Evolutionary conservation across 2,113 vertebrate genomes (phyloP).

Genomic region (Nyctereutes procyonoides): DNA sequence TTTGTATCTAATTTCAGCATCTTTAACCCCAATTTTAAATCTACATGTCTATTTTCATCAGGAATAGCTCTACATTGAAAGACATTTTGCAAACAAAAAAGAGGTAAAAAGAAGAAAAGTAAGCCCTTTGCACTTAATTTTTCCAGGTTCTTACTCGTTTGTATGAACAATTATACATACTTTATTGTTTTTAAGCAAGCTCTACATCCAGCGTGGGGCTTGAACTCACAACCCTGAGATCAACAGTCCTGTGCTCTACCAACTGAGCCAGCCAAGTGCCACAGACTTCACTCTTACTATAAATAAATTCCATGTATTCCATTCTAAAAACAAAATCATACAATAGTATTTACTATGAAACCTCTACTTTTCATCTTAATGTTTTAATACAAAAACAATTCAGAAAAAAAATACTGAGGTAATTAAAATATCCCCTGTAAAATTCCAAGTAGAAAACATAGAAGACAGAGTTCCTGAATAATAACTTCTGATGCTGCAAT

Average conservation of each 20-base stretch:
- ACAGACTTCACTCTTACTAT: neutral
- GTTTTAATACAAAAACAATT: neutral
- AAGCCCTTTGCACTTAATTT: neutral
- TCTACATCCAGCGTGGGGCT: neutral
- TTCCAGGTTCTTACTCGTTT: neutral
- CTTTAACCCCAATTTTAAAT: neutral
- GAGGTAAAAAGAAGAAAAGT: neutral
- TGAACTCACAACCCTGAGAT: neutral
- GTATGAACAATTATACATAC: neutral
- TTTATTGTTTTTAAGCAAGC: neutral
- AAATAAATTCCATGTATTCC: neutral
- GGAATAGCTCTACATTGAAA: neutral
- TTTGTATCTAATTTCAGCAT: neutral
- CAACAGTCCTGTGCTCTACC: neutral
- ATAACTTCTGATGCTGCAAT: neutral
- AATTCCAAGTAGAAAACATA: constrained; percentile 11
- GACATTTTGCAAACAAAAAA: neutral
- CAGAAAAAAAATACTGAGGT: neutral
- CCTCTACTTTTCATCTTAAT: neutral
- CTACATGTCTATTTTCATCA: neutral
- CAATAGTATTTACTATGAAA: neutral
- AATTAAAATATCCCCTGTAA: neutral
- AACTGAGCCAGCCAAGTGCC: neutral
- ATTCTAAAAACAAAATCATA: neutral
- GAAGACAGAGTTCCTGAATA: neutral